phyloP scores from a whole-genome alignment of 1,140 invertebrate genomes.

The Sitobion miscanthi region DNA sequence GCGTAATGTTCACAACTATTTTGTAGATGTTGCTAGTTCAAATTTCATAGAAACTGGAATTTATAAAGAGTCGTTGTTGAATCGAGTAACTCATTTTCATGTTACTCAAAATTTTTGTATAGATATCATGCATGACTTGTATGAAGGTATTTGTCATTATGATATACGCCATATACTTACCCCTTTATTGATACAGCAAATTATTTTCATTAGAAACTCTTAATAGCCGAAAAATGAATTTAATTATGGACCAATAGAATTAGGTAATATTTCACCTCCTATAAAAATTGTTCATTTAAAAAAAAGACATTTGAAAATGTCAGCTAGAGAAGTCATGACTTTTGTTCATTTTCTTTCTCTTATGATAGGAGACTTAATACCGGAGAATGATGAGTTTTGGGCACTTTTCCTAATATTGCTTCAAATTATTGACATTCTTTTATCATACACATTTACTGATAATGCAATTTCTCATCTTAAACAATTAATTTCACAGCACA shows the following conservation, averaged over 20 bases:
- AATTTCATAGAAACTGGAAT: not conserved
- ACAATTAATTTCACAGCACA: not conserved
- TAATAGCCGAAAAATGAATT: not conserved
- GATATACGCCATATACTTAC: not conserved
- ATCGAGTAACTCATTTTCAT: not conserved
- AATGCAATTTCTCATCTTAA: too few species aligned
- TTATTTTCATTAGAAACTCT: not conserved
- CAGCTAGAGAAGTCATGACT: too few species aligned
- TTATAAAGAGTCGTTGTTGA: not conserved
- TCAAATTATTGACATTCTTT: too few species aligned
- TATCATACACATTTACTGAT: too few species aligned
- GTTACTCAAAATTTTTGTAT: not conserved
- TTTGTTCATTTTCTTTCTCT: too few species aligned
- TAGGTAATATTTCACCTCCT: too few species aligned
- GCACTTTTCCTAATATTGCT: too few species aligned
- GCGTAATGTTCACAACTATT: not conserved
- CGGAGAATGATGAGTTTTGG: too few species aligned
- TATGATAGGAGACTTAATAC: too few species aligned
- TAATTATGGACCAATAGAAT: not conserved
- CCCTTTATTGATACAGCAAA: not conserved
- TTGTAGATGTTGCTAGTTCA: not conserved
- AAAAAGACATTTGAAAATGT: too few species aligned
- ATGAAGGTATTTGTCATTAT: not conserved
- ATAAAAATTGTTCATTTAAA: too few species aligned
- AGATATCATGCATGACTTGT: not conserved